phyloP scores from a whole-genome alignment of 2,797 vertebrate genomes.

The Xenops minutus region DNA sequence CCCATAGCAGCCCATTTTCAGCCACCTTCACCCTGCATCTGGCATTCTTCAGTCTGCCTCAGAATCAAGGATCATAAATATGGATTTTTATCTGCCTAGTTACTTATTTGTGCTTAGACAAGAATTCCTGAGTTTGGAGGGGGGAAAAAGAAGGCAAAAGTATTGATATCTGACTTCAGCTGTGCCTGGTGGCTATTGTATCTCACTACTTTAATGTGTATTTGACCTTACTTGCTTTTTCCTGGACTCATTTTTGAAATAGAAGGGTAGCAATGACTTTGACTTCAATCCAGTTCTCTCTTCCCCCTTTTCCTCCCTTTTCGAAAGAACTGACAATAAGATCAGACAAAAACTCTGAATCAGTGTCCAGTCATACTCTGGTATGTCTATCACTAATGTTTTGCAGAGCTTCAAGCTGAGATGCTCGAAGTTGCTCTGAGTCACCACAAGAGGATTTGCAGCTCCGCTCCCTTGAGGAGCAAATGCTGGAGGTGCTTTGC shows the following conservation, averaged over 20 bases:
- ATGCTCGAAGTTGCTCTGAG: neutral
- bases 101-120: neutral
- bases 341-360: constrained; percentile 15
- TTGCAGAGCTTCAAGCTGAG: neutral
- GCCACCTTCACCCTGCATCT: neutral
- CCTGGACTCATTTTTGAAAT: neutral
- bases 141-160: neutral
- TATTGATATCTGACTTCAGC: neutral
- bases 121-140: neutral
- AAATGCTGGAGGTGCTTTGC: neutral
- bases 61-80: neutral
- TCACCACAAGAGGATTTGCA: neutral
- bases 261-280: neutral
- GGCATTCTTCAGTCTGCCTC: neutral
- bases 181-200: neutral
- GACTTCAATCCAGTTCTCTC: neutral
- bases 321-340: neutral
- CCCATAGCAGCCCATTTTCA: neutral
- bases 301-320: neutral
- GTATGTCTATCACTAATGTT: neutral
- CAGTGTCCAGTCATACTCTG: neutral
- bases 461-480: neutral
- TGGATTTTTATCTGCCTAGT: neutral
- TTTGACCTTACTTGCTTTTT: neutral
- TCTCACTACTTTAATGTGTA: neutral